Conservation (phyloP, 2,113 vertebrate genomes). For the Dolichallabes microphthalmus region DNA sequence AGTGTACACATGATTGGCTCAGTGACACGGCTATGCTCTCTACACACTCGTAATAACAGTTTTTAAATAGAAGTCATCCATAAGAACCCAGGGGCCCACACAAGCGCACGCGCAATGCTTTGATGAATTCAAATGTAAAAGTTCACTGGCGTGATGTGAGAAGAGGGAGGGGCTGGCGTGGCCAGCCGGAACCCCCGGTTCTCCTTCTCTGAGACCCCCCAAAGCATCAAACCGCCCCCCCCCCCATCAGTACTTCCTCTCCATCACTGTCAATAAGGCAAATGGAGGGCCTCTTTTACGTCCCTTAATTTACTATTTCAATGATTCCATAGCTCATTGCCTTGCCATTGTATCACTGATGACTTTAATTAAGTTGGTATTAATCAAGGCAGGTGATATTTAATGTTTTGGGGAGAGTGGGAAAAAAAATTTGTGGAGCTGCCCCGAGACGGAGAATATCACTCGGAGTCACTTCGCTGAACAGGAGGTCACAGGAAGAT, state of each 20-base stretch:
- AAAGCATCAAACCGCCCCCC: conserved; percentile 62
- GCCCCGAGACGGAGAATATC: conserved; percentile 68
- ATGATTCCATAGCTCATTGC: conserved; percentile 99
- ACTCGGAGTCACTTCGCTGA: conserved; percentile 80
- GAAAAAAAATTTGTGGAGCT: conserved; percentile 39
- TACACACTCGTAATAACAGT: conserved; percentile 51
- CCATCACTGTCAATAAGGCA: conserved; percentile 95
- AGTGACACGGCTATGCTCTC: conserved; percentile 51
- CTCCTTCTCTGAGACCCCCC: conserved; percentile 5
- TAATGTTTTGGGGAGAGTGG: conserved; percentile 83
- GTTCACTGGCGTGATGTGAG: conserved; percentile 48
- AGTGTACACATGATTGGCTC: conserved; percentile 42
- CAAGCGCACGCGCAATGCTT: not conserved
- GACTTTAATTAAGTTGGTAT: conserved; percentile 99
- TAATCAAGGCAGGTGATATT: conserved; percentile 97
- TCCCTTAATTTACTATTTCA: conserved; percentile 96
- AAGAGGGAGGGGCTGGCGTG: conserved; percentile 52
- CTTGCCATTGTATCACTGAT: conserved; percentile 96
- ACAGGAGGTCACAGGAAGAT: conserved; percentile 85
- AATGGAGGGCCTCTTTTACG: conserved; percentile 76
- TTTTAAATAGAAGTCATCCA: conserved; percentile 58
- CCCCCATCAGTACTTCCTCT: conserved; percentile 75
- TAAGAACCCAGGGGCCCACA: conserved; percentile 60
- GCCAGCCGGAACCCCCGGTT: conserved; percentile 47
- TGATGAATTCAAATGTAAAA: conserved; percentile 59